Conservation (phyloP, 1,140 invertebrate genomes). For the Tetramorium parvispinum region DNA sequence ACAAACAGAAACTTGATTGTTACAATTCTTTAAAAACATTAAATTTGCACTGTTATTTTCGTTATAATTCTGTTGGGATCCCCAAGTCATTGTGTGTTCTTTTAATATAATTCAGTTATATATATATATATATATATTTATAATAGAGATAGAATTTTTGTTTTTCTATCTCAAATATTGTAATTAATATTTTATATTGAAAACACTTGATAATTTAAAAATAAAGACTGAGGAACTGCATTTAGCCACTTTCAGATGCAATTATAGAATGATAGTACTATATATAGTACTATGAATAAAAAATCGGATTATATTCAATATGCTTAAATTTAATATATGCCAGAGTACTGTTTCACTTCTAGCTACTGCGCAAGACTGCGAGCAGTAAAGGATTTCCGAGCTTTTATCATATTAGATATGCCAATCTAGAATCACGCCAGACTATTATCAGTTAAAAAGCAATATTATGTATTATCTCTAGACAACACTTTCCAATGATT, state of each 20-base stretch:
- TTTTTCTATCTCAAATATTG: not conserved
- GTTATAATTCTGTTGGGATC: conserved; percentile 64
- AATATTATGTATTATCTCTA: conserved; percentile 23
- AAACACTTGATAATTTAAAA: conserved; percentile 6
- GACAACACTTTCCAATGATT: conserved; percentile 37
- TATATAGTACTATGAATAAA: not conserved
- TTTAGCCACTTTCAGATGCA: not conserved
- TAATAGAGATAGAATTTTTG: not conserved
- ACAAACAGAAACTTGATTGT: conserved; percentile 58
- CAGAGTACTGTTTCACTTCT: not conserved
- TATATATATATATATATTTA: not conserved
- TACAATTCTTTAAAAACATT: conserved; percentile 48
- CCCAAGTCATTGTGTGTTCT: conserved; percentile 65
- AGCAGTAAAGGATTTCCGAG: not conserved
- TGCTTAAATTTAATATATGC: not conserved
- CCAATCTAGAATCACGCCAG: conserved; percentile 72
- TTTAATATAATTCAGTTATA: conserved; percentile 21
- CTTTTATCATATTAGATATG: conserved; percentile 62
- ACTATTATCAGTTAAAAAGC: conserved; percentile 67
- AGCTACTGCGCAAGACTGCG: not conserved
- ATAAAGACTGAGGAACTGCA: not conserved
- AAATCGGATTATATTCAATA: not conserved
- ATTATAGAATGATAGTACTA: not conserved
- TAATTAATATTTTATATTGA: not conserved
- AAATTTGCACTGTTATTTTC: conserved; percentile 28